A percentile compares a stretch with the other conserved stretches of the same genome.
Evolutionary conservation across 2,113 vertebrate species (phyloP).

Genomic region (Myotis davidii): DNA sequence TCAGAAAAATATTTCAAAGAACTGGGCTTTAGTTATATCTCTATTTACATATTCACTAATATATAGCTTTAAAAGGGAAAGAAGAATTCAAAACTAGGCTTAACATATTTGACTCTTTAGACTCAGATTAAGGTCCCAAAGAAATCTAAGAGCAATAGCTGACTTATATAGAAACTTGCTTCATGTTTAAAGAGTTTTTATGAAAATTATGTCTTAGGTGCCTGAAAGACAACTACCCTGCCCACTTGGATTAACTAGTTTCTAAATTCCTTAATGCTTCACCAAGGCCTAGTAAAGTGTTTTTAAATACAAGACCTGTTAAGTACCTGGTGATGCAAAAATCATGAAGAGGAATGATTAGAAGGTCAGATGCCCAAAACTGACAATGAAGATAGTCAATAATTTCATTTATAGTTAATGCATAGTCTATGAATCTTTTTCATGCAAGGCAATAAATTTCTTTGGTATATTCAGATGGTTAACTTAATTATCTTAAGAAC

Average conservation of each 20-base stretch:
- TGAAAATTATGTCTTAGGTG: constrained; percentile 26
- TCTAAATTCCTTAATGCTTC: constrained; percentile 31
- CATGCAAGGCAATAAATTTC: constrained; percentile 54
- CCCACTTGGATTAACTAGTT: constrained; percentile 35
- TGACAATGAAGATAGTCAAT: constrained; percentile 39
- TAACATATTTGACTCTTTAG: background rate
- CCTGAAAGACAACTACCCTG: background rate
- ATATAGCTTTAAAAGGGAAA: constrained; percentile 31
- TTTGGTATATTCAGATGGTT: constrained; percentile 53
- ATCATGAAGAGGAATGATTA: constrained; percentile 5
- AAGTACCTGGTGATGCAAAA: constrained; percentile 3
- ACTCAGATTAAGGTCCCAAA: constrained; percentile 11
- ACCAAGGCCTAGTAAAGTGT: background rate
- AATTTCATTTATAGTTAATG: constrained; percentile 59
- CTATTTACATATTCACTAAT: constrained; percentile 33
- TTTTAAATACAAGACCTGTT: constrained; percentile 56
- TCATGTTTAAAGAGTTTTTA: constrained; percentile 7
- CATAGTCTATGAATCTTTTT: constrained; percentile 8
- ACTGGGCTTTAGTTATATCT: background rate
- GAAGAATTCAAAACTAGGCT: constrained; percentile 5
- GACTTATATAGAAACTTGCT: constrained; percentile 6
- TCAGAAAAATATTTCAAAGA: constrained; percentile 59
- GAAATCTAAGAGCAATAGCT: constrained; percentile 19
- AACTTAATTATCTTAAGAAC: constrained; percentile 75
- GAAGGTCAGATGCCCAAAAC: constrained; percentile 7